A percentile compares a stretch with the other conserved stretches of the same genome.
These are phyloP conservation scores for Mythimna albipuncta DNA, from an alignment of 2,888 invertebrate species.

Conservation along the genomic window DNA sequence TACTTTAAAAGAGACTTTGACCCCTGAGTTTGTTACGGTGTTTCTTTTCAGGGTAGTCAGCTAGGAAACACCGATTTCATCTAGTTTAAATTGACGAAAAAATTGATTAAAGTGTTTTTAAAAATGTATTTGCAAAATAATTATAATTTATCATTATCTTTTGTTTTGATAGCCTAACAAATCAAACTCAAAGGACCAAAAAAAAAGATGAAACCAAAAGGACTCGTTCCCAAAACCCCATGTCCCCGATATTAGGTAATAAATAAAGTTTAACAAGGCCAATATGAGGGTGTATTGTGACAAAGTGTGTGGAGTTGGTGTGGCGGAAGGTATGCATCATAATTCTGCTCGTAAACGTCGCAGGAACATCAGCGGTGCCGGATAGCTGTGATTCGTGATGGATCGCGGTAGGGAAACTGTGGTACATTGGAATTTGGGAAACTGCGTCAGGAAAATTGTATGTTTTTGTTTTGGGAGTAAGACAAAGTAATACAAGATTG, in stretches of 20 bases:
- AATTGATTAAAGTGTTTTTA: too few species aligned
- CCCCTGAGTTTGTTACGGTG: too few species aligned
- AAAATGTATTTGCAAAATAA: too few species aligned
- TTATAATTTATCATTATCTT: not conserved
- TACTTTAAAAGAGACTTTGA: too few species aligned
- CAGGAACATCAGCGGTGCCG: conserved; percentile 72
- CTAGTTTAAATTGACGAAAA: too few species aligned
- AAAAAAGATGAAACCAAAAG: not conserved
- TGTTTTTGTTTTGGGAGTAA: too few species aligned
- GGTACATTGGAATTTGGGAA: conserved; percentile 48
- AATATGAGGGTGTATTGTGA: conserved; percentile 70
- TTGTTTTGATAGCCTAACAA: not conserved
- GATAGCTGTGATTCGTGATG: conserved; percentile 82
- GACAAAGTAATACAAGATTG: too few species aligned
- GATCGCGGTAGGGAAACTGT: conserved; percentile 74
- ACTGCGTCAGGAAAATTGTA: conserved; percentile 2
- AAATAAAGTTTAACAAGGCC: conserved; percentile 74
- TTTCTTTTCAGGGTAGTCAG: too few species aligned
- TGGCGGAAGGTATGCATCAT: conserved; percentile 86
- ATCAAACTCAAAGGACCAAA: conserved; percentile 6
- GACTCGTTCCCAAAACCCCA: conserved; percentile 11
- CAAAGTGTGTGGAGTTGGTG: conserved; percentile 72
- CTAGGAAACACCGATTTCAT: too few species aligned
- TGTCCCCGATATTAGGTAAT: conserved; percentile 64
- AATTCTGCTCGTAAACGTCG: conserved; percentile 86